Conservation (phyloP, 2,797 vertebrate genomes). For the Gymnoscopelus braueri region DNA sequence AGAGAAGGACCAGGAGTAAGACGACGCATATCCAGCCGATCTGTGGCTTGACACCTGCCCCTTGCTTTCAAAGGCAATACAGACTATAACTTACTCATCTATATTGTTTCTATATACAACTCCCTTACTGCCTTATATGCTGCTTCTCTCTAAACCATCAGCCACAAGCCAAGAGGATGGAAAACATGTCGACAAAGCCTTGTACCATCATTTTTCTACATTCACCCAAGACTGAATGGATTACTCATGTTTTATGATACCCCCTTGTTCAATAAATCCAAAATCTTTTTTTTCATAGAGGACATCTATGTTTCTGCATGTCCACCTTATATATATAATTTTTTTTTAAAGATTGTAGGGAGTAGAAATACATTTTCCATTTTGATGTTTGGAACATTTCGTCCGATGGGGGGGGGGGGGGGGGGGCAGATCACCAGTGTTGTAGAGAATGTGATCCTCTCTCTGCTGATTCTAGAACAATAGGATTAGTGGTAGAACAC, state of each 20-base stretch:
- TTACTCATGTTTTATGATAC: conserved; percentile 17
- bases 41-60: conserved; percentile 23
- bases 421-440: background rate
- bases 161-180: conserved; percentile 4
- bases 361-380: background rate
- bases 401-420: background rate
- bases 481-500: conserved; percentile 16
- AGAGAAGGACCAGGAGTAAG: conserved; percentile 90
- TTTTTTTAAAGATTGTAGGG: conserved; percentile 30
- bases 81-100: conserved; percentile 32
- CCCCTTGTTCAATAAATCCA: conserved; percentile 36
- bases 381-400: background rate
- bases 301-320: conserved; percentile 31
- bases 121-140: conserved; percentile 10
- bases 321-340: conserved; percentile 57
- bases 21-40: background rate
- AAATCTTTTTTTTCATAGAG: conserved; percentile 22
- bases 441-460: background rate
- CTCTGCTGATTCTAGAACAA: background rate
- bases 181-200: conserved; percentile 12
- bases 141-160: background rate
- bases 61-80: conserved; percentile 27
- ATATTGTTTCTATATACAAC: conserved; percentile 31
- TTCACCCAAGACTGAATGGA: conserved; percentile 28
- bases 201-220: conserved; percentile 1